These are phyloP conservation scores for Gavialis gangeticus DNA, from an alignment of 2,113 vertebrate genomes.

Conservation along the genomic window DNA sequence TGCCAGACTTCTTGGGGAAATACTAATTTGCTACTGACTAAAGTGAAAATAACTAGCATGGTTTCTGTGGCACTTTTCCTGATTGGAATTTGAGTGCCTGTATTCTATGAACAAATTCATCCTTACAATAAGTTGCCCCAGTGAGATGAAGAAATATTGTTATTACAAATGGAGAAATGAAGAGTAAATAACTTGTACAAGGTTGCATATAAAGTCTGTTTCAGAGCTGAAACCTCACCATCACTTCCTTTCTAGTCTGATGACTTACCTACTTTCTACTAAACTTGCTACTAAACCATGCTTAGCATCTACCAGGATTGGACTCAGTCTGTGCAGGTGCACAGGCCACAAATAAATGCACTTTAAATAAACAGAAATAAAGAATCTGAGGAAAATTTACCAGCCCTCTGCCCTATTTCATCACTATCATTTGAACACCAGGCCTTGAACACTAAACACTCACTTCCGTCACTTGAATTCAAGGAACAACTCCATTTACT, in stretches of 20 bases:
- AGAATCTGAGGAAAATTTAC: neutral
- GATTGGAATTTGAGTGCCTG: neutral
- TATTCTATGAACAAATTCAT: neutral
- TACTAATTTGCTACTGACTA: fast-evolving
- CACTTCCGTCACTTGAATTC: neutral
- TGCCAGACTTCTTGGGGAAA: neutral
- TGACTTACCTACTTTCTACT: neutral
- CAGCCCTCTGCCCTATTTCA: neutral
- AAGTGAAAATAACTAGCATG: fast-evolving
- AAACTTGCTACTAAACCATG: neutral
- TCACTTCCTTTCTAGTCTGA: neutral
- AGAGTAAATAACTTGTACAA: neutral
- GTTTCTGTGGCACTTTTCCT: neutral
- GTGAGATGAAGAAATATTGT: neutral
- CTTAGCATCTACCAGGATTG: neutral
- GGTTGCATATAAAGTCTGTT: neutral
- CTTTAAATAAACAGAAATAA: neutral
- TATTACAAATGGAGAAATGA: neutral
- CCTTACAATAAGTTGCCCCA: neutral
- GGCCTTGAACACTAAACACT: neutral
- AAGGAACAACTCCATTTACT: neutral
- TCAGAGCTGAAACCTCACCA: neutral
- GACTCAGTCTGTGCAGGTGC: fast-evolving
- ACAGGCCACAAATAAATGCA: fast-evolving
- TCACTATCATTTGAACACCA: neutral